Evolutionary conservation across 2,113 vertebrate genomes (phyloP).

Genomic region (Elephas maximus): DNA sequence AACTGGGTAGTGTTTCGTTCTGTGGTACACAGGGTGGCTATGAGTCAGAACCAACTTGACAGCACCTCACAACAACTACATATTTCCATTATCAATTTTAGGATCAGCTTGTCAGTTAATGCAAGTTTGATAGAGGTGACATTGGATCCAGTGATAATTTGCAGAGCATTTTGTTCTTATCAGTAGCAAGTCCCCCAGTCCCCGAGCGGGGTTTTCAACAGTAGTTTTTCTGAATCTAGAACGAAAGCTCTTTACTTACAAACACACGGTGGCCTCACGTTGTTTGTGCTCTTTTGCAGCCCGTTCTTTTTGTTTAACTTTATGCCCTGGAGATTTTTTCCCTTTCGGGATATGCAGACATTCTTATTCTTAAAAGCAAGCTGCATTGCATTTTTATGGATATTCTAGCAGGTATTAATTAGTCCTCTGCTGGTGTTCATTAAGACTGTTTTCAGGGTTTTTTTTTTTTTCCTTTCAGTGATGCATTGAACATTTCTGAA

Average conservation of each 20-base stretch:
- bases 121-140: no score
- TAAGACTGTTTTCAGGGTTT: neutral
- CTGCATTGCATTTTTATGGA: neutral
- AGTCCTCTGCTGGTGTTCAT: neutral
- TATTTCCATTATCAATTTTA: no score
- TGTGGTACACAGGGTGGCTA: no score
- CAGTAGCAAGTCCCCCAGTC: no score
- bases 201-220: neutral
- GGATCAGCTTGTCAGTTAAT: no score
- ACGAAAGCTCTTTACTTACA: neutral
- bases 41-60: no score
- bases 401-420: neutral
- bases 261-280: neutral
- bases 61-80: no score
- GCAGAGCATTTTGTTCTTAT: no score
- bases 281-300: no score
- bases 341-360: accelerated
- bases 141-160: no score
- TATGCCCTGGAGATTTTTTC: neutral
- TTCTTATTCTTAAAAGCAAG: neutral
- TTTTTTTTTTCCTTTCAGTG: neutral
- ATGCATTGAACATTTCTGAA: neutral
- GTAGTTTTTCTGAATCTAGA: neutral
- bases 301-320: no score
- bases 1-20: no score